Evolutionary conservation across 2,888 invertebrate species (phyloP), one percentile per base, ranked within the genome.

Genomic region (Drosophila kambysellisi): DNA sequence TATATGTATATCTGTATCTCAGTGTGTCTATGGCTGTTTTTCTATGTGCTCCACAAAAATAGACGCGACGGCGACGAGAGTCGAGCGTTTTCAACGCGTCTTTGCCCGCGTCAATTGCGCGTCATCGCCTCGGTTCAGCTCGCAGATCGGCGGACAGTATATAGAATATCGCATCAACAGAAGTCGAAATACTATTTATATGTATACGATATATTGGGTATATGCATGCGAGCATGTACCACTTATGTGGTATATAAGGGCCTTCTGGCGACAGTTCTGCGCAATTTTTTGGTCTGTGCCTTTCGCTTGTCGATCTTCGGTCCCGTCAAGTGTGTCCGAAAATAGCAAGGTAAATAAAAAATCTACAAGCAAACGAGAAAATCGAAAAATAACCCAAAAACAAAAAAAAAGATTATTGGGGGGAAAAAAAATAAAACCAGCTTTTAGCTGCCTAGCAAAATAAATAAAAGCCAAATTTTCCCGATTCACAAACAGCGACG

Each of bases 61-160:
- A 85, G 88, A 86, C 53, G 72, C 70, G 83, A 77, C 82, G 71
- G 77, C 63, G 74, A 71, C 78, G 69, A 62, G 30, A 56, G 64
- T 74, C 54, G 66, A 78, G 79, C 74, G 81, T 74, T 89, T 89
- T 87, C 85, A 87, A 87, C 87, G 87, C 87, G 83, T 87, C 89
- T 87, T 89, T 89, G 79, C 76, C 67, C 81, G 88, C 91, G 78
- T 90, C 88, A 90, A 91, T 90, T 90, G 90, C 84, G 88, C 91
- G 85, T 91, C 88, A 90, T 88, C 91, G 81, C 78, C 76, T 69
- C 65, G 66, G 32, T 30, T 9, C 50, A 62, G 25, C 48, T 20
- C 43, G 37, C 11, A 57, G 64, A 73, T 54, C 61, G 51, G 53
- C 60, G 57, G 33, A 32, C 41, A 48, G 39, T 72, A 70, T 64